Percentiles rank a stretch among this genome's conserved stretches.
phyloP scores from a whole-genome alignment of 2,113 vertebrate genomes.

The Brachionichthys hirsutus region DNA sequence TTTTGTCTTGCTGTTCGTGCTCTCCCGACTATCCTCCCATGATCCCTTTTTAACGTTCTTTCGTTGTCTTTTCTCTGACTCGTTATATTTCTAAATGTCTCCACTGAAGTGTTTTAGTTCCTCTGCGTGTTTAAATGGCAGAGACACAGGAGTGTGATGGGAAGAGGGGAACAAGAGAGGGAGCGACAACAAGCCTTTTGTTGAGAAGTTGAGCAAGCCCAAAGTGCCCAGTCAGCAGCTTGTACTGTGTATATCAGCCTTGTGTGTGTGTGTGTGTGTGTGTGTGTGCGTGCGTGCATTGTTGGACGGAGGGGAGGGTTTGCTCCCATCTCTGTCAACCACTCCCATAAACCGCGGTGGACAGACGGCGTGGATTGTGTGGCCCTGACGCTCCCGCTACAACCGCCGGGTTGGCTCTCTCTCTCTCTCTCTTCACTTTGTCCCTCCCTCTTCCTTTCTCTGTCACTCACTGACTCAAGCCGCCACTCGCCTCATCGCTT shows the following conservation, averaged over 20 bases:
- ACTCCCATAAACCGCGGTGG: constrained; percentile 59
- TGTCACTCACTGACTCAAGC: constrained; percentile 31
- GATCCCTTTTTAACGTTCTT: constrained; percentile 7
- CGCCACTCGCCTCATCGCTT: constrained; percentile 24
- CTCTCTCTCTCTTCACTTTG: constrained; percentile 35
- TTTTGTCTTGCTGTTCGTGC: not conserved
- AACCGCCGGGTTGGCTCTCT: constrained; percentile 31
- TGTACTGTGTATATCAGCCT: constrained; percentile 62
- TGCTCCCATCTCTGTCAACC: constrained; percentile 51
- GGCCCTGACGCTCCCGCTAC: constrained; percentile 48
- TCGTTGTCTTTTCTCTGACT: constrained; percentile 16
- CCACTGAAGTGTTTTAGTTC: constrained; percentile 33
- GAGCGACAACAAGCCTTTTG: constrained; percentile 86
- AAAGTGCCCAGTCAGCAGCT: constrained; percentile 78
- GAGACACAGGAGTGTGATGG: constrained; percentile 52
- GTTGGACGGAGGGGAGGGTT: constrained; percentile 9
- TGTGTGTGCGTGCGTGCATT: constrained; percentile 29
- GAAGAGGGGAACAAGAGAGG: constrained; percentile 60
- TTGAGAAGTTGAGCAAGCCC: constrained; percentile 70
- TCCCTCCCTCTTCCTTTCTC: constrained; percentile 6
- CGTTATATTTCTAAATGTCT: constrained; percentile 11
- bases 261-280: constrained; percentile 53
- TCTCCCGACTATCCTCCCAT: constrained; percentile 1
- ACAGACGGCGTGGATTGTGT: constrained; percentile 53
- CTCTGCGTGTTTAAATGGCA: constrained; percentile 43